Conservation (phyloP, 2,113 vertebrate species). For the Onychostruthus taczanowskii region DNA sequence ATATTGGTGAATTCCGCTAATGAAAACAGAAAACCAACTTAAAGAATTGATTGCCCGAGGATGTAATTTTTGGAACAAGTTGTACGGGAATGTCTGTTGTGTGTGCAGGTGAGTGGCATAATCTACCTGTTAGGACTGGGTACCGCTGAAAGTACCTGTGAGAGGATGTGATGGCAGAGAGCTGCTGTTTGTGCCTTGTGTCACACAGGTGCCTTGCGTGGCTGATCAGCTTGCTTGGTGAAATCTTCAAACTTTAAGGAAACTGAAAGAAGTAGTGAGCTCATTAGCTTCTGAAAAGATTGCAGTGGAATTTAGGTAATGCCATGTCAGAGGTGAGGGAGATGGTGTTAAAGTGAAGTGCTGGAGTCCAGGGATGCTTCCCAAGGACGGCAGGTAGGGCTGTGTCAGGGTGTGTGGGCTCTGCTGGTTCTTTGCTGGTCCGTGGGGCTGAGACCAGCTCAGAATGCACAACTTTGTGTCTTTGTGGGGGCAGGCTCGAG, state of each 20-base stretch:
- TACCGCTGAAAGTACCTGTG: background rate
- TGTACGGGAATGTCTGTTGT: background rate
- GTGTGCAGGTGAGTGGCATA: rapidly evolving
- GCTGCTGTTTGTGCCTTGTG: background rate
- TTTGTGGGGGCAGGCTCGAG: background rate
- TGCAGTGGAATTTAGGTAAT: background rate
- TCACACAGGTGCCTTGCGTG: background rate
- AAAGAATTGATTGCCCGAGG: background rate
- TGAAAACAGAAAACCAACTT: background rate
- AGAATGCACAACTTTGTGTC: rapidly evolving
- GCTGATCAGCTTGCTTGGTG: background rate
- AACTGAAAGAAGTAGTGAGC: background rate
- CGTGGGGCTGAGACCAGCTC: background rate
- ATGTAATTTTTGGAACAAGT: background rate
- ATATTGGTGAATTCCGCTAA: background rate
- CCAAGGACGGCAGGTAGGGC: rapidly evolving
- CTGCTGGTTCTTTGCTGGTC: background rate
- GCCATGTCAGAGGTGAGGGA: background rate
- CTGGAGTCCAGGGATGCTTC: background rate
- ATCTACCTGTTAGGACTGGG: background rate
- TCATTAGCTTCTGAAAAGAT: background rate
- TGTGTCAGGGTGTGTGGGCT: background rate
- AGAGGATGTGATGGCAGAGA: background rate
- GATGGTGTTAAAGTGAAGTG: rapidly evolving
- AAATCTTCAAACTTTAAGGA: constrained; percentile 13